Evolutionary conservation across 2,888 invertebrate species (phyloP), one percentile per base, ranked within the genome.

Genomic region (Priocnemis perturbator): DNA sequence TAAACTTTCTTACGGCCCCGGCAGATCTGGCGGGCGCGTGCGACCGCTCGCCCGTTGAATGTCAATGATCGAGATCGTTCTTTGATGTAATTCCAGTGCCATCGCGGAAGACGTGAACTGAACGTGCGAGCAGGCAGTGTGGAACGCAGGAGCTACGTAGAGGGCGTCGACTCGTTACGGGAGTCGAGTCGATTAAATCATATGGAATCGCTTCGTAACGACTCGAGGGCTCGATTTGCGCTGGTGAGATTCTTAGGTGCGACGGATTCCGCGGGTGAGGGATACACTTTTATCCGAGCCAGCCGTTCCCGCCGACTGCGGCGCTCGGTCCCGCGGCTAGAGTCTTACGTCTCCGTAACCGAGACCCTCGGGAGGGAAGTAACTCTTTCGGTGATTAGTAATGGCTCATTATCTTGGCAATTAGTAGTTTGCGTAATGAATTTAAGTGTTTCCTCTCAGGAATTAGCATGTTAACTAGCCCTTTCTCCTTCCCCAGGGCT

Each of bases 391-490:
- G 77, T 76, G 85, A 85, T 85, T 85, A 83, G 84, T 80, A 81
- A 83, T 81, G 81, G 79, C 81, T 83, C 82, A 85, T 85, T 85
- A 85, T 85, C 83, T 77, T 60, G 67, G 81, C 79, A 85, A 85
- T 85, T 85, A 85, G 83, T 79, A 84, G 84, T 82, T 84, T 81
- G 85, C 77, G 81, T 85, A 85, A 84, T 85, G 83, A 83, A 83
- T 85, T 85, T 83, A 85, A 85, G 85, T 84, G 84, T 85, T 85
- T 83, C 81, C 84, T 78, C 82, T 74, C 71, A 53, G 79, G 76
- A 79, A 85, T 85, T 85, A 83, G 83, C 81, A 85, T 85, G 83
- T 83, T 82, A 83, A 85, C 83, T 81, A 80, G 81, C 80, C 74
- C 73, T 61, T 50, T 57, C 59, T 69, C 69, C 45, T 73, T 71